A percentile compares a stretch with the other conserved stretches of the same genome.
phyloP scores from a whole-genome alignment of 2,797 vertebrate genomes.

The Sebastes nivosus region DNA sequence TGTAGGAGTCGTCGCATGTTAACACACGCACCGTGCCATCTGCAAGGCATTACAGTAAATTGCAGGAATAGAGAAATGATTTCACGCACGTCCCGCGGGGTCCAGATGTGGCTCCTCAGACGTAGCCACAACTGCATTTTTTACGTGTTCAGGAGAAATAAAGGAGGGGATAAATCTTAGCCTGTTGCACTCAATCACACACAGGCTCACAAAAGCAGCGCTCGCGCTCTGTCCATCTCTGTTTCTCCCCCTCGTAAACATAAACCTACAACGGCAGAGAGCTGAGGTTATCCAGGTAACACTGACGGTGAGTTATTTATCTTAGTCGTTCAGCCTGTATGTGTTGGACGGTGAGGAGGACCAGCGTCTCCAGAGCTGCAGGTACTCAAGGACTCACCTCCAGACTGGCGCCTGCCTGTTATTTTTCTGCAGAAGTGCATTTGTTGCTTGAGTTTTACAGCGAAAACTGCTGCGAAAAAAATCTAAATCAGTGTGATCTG shows the following conservation, averaged over 20 bases:
- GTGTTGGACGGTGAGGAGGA: conserved; percentile 1
- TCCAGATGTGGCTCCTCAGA: conserved; percentile 66
- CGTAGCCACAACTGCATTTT: conserved; percentile 26
- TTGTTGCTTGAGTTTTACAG: background rate
- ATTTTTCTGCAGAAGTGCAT: background rate
- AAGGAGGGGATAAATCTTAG: conserved; percentile 49
- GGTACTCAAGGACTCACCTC: conserved; percentile 4
- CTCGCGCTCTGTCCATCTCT: background rate
- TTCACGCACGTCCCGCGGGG: conserved; percentile 69
- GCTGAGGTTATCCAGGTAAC: conserved; percentile 41
- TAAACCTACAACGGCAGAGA: background rate
- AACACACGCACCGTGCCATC: conserved; percentile 54
- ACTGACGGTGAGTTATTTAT: conserved; percentile 29
- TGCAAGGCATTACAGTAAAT: conserved; percentile 77
- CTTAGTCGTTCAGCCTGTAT: conserved; percentile 3
- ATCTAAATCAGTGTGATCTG: background rate
- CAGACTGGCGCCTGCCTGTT: background rate
- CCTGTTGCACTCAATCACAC: conserved; percentile 28
- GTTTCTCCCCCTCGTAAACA: background rate
- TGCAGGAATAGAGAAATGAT: conserved; percentile 76
- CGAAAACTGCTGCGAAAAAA: background rate
- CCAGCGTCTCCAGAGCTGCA: conserved; percentile 6
- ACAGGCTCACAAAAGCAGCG: conserved; percentile 15
- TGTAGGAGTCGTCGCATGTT: conserved; percentile 45
- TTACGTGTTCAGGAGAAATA: conserved; percentile 39